Evolutionary conservation across 2,888 invertebrate genomes (phyloP).

Genomic region (Ecliptopera silaceata): DNA sequence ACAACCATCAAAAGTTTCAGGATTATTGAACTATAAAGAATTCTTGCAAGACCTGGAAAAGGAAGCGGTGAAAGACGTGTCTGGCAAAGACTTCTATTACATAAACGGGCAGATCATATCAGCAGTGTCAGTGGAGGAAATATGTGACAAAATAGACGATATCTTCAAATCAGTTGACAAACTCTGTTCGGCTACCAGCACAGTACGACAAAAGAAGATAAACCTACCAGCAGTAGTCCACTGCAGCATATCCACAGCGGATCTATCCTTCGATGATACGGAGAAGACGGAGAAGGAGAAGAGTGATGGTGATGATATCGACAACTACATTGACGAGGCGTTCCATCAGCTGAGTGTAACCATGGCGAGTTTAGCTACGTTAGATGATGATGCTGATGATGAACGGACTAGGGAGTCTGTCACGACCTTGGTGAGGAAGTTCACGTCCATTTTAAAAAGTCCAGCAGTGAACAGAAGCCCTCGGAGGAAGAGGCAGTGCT

Average conservation of each 20-base stretch:
- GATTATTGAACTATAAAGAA: slow-evolving; percentile 58
- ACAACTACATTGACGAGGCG: slow-evolving; percentile 69
- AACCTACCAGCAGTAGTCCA: slow-evolving; percentile 57
- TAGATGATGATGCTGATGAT: slow-evolving; percentile 43
- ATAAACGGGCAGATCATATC: slow-evolving; percentile 66
- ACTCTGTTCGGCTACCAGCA: slow-evolving; percentile 59
- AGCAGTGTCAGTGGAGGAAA: slow-evolving; percentile 66
- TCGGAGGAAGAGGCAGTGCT: slow-evolving; percentile 56
- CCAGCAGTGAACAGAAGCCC: slow-evolving; percentile 56
- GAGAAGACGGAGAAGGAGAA: slow-evolving; percentile 38
- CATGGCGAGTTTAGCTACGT: slow-evolving; percentile 46
- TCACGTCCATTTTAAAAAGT: slow-evolving; percentile 58
- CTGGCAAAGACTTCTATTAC: slow-evolving; percentile 56
- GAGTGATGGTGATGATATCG: slow-evolving; percentile 55
- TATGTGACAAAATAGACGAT: slow-evolving; percentile 67
- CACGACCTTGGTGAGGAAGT: slow-evolving; percentile 67
- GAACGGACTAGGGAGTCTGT: slow-evolving; percentile 58
- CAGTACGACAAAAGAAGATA: slow-evolving; percentile 45
- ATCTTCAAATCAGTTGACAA: slow-evolving; percentile 73
- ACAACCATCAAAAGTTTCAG: slow-evolving; percentile 53
- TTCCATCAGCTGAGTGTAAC: slow-evolving; percentile 62
- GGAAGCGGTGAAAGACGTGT: slow-evolving; percentile 35
- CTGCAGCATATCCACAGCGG: slow-evolving; percentile 65
- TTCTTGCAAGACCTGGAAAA: slow-evolving; percentile 59
- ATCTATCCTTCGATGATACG: slow-evolving; percentile 70